Evolutionary conservation across 2,888 invertebrate genomes (phyloP).

Genomic region (Melanostoma mellinum): DNA sequence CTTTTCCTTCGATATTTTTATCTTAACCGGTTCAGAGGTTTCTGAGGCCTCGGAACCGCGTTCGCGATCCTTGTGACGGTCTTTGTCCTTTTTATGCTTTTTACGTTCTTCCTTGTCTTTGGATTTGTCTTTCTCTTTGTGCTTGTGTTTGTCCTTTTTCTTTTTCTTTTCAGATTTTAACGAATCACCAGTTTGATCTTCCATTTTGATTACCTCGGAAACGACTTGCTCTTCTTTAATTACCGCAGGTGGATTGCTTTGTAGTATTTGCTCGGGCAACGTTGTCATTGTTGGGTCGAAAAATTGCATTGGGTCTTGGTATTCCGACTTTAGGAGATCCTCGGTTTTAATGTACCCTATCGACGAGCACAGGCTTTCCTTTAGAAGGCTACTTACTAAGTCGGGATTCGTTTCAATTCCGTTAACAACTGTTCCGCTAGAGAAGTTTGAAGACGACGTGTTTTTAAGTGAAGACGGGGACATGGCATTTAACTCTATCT

Average conservation of each 20-base stretch:
- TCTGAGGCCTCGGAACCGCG: conserved; percentile 74
- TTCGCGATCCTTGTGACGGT: conserved; percentile 81
- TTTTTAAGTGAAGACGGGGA: conserved; percentile 46
- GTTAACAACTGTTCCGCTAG: conserved; percentile 82
- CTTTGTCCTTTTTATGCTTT: conserved; percentile 88
- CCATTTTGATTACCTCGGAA: conserved; percentile 52
- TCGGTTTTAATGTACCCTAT: conserved; percentile 78
- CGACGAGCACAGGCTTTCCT: conserved; percentile 84
- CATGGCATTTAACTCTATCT: conserved; percentile 75
- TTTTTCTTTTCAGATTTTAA: conserved; percentile 84
- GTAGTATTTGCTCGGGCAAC: conserved; percentile 82
- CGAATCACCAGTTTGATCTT: conserved; percentile 59
- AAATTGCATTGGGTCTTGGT: conserved; percentile 79
- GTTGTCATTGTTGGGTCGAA: conserved; percentile 78
- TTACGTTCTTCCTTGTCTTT: conserved; percentile 88
- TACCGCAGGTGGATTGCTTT: conserved; percentile 78
- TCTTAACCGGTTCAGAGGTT: conserved; percentile 81
- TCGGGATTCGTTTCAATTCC: conserved; percentile 89
- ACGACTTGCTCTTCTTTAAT: conserved; percentile 61
- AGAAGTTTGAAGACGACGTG: conserved; percentile 39
- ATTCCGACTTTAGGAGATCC: conserved; percentile 75
- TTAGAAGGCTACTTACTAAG: conserved; percentile 87
- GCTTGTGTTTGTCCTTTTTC: conserved; percentile 90
- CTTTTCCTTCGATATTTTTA: conserved; percentile 86
- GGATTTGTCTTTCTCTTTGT: conserved; percentile 90